Percentiles rank a stretch among this genome's conserved stretches.
Evolutionary conservation across 2,797 vertebrate genomes (phyloP).

Genomic region (Gallinago stenura): DNA sequence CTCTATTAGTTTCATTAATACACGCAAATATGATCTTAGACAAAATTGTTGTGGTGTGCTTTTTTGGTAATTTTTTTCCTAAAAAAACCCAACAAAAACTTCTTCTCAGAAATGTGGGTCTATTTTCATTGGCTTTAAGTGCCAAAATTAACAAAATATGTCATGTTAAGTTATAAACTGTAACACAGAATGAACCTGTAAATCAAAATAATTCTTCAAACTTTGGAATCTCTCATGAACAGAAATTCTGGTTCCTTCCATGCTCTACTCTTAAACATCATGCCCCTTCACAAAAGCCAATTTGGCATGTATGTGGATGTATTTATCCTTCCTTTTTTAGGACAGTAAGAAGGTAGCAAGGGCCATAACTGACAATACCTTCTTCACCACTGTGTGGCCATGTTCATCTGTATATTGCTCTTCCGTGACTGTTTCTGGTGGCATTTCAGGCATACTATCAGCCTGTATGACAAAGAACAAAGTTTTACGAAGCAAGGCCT

Average conservation of each 20-base stretch:
- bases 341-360: not conserved
- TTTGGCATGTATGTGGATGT: not conserved
- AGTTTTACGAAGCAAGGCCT: not conserved
- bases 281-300: not conserved
- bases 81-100: not conserved
- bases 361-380: constrained; percentile 79
- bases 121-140: not conserved
- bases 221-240: not conserved
- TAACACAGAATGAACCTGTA: not conserved
- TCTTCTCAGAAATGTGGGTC: not conserved
- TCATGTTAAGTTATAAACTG: not conserved
- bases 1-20: not conserved
- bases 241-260: not conserved
- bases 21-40: not conserved
- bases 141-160: not conserved
- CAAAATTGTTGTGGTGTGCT: not conserved
- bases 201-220: not conserved
- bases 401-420: constrained; percentile 93
- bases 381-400: constrained; percentile 93
- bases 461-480: constrained; percentile 79
- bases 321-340: not conserved
- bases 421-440: constrained; percentile 90
- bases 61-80: not conserved
- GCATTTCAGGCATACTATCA: constrained; percentile 90
- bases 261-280: not conserved